Base-by-base conservation (phyloP, 2,113 vertebrate species). In the Ictidomys tridecemlineatus region DNA sequence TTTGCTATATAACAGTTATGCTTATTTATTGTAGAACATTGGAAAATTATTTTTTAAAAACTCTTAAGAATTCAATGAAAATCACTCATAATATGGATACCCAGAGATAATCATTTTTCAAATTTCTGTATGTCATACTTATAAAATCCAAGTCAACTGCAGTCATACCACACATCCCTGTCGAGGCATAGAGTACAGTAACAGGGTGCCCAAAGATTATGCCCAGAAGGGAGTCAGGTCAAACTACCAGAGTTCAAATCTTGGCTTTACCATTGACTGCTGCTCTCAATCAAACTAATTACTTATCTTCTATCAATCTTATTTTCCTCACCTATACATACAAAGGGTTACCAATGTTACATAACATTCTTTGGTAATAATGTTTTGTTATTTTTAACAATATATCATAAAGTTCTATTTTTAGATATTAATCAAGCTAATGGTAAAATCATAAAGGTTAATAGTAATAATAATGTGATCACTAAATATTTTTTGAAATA, bases 1-100 rank as follows among this genome's bases (percentile, higher is more conserved):
- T 61, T 93, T 91, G 56, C 91, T 85, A 89, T 45, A 53, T 70
- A 82, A 91, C 67, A 91, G 12, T 45, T 93, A 67, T 51, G 48
- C 56, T 85, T 91, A 18, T 88, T 86, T 65, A 79, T 91, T 84
- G 34, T 18, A 74, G 24, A 91, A 20, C 45, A 63, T 42, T 70
- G 37, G 22, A 89, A 89, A 88, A 95, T 65, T 69, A 93, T 26
- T 63, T 51, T 63, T 63, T 63, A 67, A 86, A 65, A 86, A 76
- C 8, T 11, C 37, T 14, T 77, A 84, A 85, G 69, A 65, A 77
- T 65, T 26, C 89, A 63, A 92, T 58, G 32, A 88, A 63, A 92
- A 70, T n/a, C 24, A 77, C 3, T 32, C 14, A 56, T 14, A 56
- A 56, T 63, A 9, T 5, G 20, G 86, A n/a, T 45, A 76, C 8